Conservation (phyloP, 2,888 invertebrate genomes). For the Ophion obscuratus region DNA sequence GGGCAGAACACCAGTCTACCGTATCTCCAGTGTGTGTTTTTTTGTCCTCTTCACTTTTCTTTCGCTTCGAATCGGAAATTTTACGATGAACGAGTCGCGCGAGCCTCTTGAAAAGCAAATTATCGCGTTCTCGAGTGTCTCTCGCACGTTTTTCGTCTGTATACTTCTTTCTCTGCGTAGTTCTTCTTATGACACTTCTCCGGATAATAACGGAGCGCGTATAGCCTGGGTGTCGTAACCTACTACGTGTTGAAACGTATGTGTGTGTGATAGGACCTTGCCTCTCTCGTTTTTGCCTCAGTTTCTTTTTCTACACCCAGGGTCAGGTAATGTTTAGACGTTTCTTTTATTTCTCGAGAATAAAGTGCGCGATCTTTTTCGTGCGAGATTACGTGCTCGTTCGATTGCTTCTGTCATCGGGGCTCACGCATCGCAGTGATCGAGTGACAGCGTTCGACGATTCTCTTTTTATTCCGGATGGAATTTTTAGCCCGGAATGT, state of each 20-base stretch:
- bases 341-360: not conserved
- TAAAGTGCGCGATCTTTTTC: not conserved
- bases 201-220: constrained; percentile 56
- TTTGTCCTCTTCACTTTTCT: constrained; percentile 10
- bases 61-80: not conserved
- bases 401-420: constrained; percentile 23
- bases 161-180: constrained; percentile 2
- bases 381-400: not conserved
- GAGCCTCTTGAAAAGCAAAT: constrained; percentile 30
- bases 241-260: constrained; percentile 40
- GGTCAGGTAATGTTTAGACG: not conserved
- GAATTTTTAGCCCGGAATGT: not conserved
- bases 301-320: not conserved
- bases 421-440: constrained; percentile 32
- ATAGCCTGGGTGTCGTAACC: constrained; percentile 55
- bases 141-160: constrained; percentile 27
- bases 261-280: constrained; percentile 35
- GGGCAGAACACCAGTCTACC: constrained; percentile 63
- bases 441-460: constrained; percentile 41
- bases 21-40: constrained; percentile 26
- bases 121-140: constrained; percentile 48
- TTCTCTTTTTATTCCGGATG: constrained; percentile 6
- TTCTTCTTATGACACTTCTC: constrained; percentile 37
- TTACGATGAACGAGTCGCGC: not conserved
- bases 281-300: constrained; percentile 32